These are phyloP conservation scores for Oryzaephilus surinamensis DNA, from an alignment of 1,140 invertebrate genomes.

Conservation along the genomic window DNA sequence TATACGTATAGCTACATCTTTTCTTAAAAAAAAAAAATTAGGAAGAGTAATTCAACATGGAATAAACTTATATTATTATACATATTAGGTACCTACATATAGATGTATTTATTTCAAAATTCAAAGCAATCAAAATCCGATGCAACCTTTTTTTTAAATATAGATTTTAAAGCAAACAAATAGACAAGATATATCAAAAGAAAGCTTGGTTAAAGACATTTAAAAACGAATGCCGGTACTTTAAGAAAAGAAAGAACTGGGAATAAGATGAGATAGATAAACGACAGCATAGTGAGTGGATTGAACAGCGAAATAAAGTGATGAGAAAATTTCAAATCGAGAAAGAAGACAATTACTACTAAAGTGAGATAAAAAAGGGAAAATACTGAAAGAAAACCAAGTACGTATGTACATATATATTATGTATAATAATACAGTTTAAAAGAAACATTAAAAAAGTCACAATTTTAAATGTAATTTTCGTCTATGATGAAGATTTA, in stretches of 20 bases:
- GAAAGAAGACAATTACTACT: constrained; percentile 25
- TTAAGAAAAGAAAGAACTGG: constrained; percentile 21
- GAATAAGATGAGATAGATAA: constrained; percentile 30
- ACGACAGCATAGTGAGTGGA: constrained; percentile 29
- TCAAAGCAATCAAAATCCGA: constrained; percentile 27
- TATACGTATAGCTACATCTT: too few relatives aligned
- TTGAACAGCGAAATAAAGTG: constrained; percentile 28
- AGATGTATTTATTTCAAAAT: too few relatives aligned
- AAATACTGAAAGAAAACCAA: too few relatives aligned
- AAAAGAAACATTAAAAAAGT: too few relatives aligned
- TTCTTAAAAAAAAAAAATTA: too few relatives aligned
- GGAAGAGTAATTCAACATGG: too few relatives aligned
- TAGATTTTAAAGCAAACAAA: constrained; percentile 29
- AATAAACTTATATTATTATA: too few relatives aligned
- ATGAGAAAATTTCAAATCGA: constrained; percentile 28
- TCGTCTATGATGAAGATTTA: too few relatives aligned
- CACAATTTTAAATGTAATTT: too few relatives aligned
- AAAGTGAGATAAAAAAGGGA: constrained; percentile 18
- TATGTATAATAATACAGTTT: too few relatives aligned
- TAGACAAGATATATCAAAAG: constrained; percentile 30
- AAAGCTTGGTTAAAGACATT: constrained; percentile 27
- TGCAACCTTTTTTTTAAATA: constrained; percentile 20
- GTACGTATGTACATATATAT: too few relatives aligned
- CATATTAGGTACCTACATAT: too few relatives aligned
- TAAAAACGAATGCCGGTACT: constrained; percentile 27